phyloP scores from a whole-genome alignment of 2,888 invertebrate genomes.

The Ochlodes sylvanus region DNA sequence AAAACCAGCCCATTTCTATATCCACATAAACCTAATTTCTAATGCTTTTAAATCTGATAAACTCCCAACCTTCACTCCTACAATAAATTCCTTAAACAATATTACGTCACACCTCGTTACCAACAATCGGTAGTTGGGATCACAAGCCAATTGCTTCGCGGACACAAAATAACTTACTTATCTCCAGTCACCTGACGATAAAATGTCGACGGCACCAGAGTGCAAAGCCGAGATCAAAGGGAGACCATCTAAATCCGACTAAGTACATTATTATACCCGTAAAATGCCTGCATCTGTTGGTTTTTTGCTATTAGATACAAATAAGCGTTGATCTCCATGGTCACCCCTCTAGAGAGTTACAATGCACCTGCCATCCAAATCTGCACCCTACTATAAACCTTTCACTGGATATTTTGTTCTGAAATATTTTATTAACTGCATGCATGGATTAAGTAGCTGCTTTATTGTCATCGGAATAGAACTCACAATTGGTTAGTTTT shows the following conservation, averaged over 20 bases:
- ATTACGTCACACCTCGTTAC: conserved; percentile 61
- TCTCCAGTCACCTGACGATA: conserved; percentile 56
- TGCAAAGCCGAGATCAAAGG: conserved; percentile 75
- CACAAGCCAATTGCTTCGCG: conserved; percentile 60
- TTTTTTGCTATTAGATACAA: conserved; percentile 82
- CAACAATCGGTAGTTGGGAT: conserved; percentile 46
- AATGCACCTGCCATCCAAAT: conserved; percentile 34
- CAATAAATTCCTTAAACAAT: conserved; percentile 52
- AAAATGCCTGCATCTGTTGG: conserved; percentile 83
- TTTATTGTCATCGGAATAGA: conserved; percentile 8
- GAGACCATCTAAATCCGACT: conserved; percentile 75
- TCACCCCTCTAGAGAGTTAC: conserved; percentile 56
- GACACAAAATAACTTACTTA: conserved; percentile 53
- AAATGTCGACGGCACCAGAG: conserved; percentile 50
- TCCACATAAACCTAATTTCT: background rate
- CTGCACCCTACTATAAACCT: conserved; percentile 35
- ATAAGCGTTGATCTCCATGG: conserved; percentile 76
- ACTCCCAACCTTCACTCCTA: conserved; percentile 37
- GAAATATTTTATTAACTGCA: background rate
- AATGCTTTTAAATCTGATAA: background rate
- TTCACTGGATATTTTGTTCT: conserved; percentile 36
- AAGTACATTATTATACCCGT: conserved; percentile 84
- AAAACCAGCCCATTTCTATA: no score
- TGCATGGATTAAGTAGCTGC: background rate
- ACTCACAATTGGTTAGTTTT: conserved; percentile 8